phyloP scores from a whole-genome alignment of 23 tunicate genomes.

The Halocynthia aurantium region DNA sequence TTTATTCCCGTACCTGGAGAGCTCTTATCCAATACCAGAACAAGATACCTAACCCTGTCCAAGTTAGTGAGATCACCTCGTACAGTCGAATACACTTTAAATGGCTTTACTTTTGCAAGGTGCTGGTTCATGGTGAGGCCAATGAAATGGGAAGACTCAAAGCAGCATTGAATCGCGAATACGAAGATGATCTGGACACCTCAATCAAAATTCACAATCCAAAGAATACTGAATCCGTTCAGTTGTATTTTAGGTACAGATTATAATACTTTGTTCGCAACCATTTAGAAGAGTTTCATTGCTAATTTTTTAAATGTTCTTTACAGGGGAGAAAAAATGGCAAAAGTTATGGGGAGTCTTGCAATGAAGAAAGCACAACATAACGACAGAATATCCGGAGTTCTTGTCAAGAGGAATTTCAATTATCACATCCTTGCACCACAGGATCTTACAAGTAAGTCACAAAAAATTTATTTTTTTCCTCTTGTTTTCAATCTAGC shows the following conservation, averaged over 20 bases:
- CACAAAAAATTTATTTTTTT: no score
- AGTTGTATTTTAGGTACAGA: constrained; percentile 74
- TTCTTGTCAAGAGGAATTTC: constrained; percentile 88
- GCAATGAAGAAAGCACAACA: constrained; percentile 84
- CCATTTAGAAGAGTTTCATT: neutral
- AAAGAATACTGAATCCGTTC: constrained; percentile 85
- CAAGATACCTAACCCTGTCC: no score
- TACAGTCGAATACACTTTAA: neutral
- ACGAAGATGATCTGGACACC: constrained; percentile 90
- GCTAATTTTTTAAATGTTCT: neutral
- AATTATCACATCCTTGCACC: constrained; percentile 97
- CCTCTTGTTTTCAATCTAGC: no score
- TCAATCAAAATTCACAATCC: constrained; percentile 90
- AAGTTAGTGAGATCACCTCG: no score
- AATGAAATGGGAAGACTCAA: constrained; percentile 93
- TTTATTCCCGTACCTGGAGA: no score
- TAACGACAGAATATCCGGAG: constrained; percentile 75
- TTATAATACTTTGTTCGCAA: neutral
- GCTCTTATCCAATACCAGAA: no score
- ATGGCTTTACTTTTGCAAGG: constrained; percentile 23
- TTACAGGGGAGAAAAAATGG: constrained; percentile 94
- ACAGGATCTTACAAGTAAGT: constrained; percentile 59
- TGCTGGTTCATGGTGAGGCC: constrained; percentile 95
- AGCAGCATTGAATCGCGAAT: constrained; percentile 77
- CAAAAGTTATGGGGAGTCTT: constrained; percentile 91